Conservation (phyloP, 2,888 invertebrate species). For the Limnephilus lunatus region DNA sequence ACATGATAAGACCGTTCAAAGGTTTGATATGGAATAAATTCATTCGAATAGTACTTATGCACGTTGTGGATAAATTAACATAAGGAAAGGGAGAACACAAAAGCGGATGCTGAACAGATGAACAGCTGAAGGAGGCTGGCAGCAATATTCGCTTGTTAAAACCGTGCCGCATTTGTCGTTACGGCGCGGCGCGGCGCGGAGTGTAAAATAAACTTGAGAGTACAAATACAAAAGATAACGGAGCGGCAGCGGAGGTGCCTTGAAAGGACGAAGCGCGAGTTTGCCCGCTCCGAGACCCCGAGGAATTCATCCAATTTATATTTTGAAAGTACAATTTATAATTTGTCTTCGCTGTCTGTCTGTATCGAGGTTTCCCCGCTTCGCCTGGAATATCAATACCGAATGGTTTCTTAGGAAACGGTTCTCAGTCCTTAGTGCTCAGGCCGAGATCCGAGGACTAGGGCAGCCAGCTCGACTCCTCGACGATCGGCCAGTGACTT, state of each 20-base stretch:
- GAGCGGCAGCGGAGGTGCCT: neutral
- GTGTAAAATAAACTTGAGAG: slow-evolving; percentile 18
- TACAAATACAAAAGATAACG: slow-evolving; percentile 34
- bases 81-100: neutral
- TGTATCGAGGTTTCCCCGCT: slow-evolving; percentile 46
- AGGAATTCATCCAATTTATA: slow-evolving; percentile 59
- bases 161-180: slow-evolving; percentile 25
- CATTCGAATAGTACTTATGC: neutral
- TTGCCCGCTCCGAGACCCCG: neutral
- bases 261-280: slow-evolving; percentile 24
- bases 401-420: neutral
- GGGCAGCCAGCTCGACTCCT: neutral
- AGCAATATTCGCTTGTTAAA: slow-evolving; percentile 29
- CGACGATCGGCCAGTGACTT: neutral
- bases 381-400: slow-evolving; percentile 49
- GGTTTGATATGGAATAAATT: neutral
- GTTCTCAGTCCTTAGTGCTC: too few species aligned
- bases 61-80: neutral
- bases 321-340: slow-evolving; percentile 58
- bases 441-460: too few species aligned
- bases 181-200: neutral
- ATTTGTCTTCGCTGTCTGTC: slow-evolving; percentile 50
- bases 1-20: neutral
- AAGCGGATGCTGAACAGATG: neutral
- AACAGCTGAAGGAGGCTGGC: neutral